Conservation (phyloP, 2,888 invertebrate species). For the Dynastes hyllus region DNA sequence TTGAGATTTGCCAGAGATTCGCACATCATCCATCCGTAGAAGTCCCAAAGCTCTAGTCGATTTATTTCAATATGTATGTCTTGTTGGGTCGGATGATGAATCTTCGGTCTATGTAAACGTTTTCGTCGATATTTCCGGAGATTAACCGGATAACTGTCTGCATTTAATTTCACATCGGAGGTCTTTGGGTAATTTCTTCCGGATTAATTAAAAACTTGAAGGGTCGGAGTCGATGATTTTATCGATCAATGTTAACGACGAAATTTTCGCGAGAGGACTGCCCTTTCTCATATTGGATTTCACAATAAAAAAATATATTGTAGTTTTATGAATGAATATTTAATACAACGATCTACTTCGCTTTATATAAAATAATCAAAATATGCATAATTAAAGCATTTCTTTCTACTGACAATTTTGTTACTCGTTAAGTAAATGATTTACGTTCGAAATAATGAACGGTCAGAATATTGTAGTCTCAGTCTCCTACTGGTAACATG, state of each 20-base stretch:
- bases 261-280: not conserved
- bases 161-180: not conserved
- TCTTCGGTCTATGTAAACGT: not conserved
- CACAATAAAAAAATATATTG: too few species aligned
- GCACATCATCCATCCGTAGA: not conserved
- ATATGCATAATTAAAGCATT: too few species aligned
- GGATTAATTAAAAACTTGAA: slow-evolving; percentile 11
- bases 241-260: not conserved
- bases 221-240: not conserved
- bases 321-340: not conserved
- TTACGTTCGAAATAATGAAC: too few species aligned
- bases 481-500: too few species aligned
- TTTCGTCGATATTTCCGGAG: slow-evolving; percentile 1
- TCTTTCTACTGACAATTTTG: too few species aligned
- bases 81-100: not conserved
- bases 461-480: too few species aligned
- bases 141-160: not conserved
- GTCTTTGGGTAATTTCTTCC: slow-evolving; percentile 5
- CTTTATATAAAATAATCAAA: too few species aligned
- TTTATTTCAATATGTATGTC: slow-evolving; percentile 1
- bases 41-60: not conserved
- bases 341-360: too few species aligned
- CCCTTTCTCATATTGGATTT: not conserved
- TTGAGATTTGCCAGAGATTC: not conserved
- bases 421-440: too few species aligned